These are phyloP conservation scores for Drosophila hydei DNA, from an alignment of 1,140 invertebrate species.

Conservation along the genomic window DNA sequence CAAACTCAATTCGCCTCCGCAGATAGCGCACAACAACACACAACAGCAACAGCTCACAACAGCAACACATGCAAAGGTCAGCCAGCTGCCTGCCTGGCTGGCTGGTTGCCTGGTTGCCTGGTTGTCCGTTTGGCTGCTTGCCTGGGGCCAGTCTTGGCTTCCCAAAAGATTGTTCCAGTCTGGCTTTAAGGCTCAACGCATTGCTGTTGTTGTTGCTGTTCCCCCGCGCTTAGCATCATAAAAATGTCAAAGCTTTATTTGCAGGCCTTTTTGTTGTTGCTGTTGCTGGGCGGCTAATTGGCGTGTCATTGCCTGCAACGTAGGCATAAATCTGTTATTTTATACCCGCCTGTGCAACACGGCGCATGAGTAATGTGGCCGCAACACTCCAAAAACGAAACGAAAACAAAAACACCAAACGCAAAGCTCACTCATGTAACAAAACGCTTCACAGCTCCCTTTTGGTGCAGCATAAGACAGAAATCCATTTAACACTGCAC, in stretches of 20 bases:
- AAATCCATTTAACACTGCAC: constrained; percentile 37
- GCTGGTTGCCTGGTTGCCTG: constrained; percentile 33
- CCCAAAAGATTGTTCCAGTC: constrained; percentile 65
- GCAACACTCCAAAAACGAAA: constrained; percentile 29
- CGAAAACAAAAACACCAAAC: not conserved
- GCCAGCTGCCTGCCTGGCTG: constrained; percentile 49
- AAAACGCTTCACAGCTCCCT: constrained; percentile 13
- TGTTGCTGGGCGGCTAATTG: constrained; percentile 76
- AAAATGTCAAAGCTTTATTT: constrained; percentile 83
- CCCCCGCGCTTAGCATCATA: constrained; percentile 76
- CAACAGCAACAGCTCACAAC: constrained; percentile 18
- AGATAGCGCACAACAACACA: constrained; percentile 29
- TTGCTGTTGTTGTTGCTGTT: constrained; percentile 32
- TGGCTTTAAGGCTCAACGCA: constrained; percentile 17
- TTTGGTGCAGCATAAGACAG: constrained; percentile 9
- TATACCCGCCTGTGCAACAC: constrained; percentile 73
- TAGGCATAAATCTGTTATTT: constrained; percentile 82
- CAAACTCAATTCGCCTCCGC: constrained; percentile 79
- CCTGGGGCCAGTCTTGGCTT: constrained; percentile 48
- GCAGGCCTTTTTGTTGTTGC: constrained; percentile 53
- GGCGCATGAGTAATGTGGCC: constrained; percentile 78
- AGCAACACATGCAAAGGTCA: constrained; percentile 72
- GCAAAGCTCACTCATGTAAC: not conserved
- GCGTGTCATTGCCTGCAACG: constrained; percentile 81
- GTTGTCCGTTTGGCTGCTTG: constrained; percentile 40